Evolutionary conservation across 2,113 vertebrate genomes (phyloP).

Genomic region (Sinocyclocheilus rhinocerous): DNA sequence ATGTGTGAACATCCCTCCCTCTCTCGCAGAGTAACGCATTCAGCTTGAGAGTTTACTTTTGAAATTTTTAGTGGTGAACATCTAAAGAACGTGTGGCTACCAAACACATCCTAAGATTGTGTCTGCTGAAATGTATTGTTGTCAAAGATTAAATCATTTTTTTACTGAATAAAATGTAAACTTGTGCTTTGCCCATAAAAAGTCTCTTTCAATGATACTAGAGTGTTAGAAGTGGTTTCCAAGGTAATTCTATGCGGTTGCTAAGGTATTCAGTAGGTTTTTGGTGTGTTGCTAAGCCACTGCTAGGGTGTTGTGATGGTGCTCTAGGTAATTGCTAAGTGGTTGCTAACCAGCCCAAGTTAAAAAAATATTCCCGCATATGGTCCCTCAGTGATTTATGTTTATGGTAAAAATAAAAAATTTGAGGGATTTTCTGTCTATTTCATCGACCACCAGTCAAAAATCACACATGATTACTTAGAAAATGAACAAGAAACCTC

Average conservation of each 20-base stretch:
- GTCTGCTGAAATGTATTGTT: constrained; percentile 16
- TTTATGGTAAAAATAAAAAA: not conserved
- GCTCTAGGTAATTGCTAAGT: not conserved
- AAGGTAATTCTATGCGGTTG: not conserved
- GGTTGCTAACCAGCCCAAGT: not conserved
- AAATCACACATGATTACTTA: not conserved
- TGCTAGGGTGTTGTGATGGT: not conserved
- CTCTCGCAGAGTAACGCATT: not conserved
- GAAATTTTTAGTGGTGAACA: not conserved
- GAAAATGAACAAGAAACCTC: not conserved
- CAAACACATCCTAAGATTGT: not conserved
- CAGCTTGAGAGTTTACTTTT: not conserved
- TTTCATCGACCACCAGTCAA: not conserved
- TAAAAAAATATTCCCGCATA: not conserved
- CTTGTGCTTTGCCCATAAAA: not conserved
- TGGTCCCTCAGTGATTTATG: not conserved
- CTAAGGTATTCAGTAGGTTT: not conserved
- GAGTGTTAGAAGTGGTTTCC: not conserved
- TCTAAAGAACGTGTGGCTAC: not conserved
- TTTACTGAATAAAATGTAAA: not conserved
- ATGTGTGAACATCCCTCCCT: constrained; percentile 18
- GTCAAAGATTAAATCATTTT: not conserved
- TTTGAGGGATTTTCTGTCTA: not conserved
- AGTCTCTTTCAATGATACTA: not conserved
- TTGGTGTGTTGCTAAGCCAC: not conserved